Evolutionary conservation across 1,140 invertebrate species (phyloP), one percentile per base, ranked within the genome.

Genomic region (Colletes latitarsis): DNA sequence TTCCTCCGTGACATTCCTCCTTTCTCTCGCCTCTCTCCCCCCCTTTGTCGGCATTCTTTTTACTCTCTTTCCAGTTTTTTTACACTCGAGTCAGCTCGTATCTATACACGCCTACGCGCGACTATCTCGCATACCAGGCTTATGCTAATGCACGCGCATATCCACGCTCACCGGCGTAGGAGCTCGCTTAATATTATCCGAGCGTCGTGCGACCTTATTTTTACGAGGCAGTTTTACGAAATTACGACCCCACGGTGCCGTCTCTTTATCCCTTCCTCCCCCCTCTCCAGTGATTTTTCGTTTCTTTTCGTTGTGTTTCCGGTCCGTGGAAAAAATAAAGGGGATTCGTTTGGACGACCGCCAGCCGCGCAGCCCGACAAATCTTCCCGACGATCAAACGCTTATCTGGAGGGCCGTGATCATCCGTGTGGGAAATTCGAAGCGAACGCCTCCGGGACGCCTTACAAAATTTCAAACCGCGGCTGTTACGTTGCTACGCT

Each of bases 81-180:
- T 82, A 74, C 81, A 43, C 55, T 17, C 46, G 15, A 58, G 21
- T 46, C 49, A 30, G 49, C 57, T 75, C 53, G 62, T 85, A 86
- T 86, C 80, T 86, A 85, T 15, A 58, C 41, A 82, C 84, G 82
- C 84, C 85, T 77, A 86, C 83, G 76, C 81, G 62, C 52, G 15
- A 30, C 83, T 86, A 86, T 85, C 81, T 82, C 76, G 69, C 81
- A 86, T 86, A 85, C 84, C 80, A 81, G 75, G 79, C 80, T 85
- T 85, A 86, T 86, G 83, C 81, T 80, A 85, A 86, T 86, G 81
- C 81, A 82, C 53, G 70, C 46, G 78, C 58, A 49, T 77, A 77
- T 73, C 72, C 52, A 71, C 30, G 64, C 55, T 69, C 79, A 70
- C 67, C 21, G 79, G 79, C 79, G 84, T 86, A 85, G 83, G 73